phyloP scores from a whole-genome alignment of 1,140 invertebrate species.

The Cheumatopsyche charites region DNA sequence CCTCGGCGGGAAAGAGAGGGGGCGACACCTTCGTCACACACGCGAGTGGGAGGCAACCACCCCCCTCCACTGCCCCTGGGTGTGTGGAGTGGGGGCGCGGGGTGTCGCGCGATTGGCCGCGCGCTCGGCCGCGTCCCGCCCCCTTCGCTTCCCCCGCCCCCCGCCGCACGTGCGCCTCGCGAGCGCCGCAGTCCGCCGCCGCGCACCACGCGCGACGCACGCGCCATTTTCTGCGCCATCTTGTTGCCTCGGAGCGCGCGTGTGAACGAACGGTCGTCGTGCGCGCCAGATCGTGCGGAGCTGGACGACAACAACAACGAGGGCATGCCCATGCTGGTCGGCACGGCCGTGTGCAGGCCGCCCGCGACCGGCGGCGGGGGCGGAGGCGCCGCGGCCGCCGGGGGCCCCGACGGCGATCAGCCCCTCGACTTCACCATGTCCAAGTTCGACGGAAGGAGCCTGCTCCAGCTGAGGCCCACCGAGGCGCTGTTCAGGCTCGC shows the following conservation, averaged over 20 bases:
- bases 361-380: too few species aligned
- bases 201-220: conserved; percentile 6
- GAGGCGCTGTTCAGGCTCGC: conserved; percentile 40
- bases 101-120: conserved; percentile 39
- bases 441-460: conserved; percentile 55
- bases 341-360: conserved; percentile 47
- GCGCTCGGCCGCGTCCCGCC: conserved; percentile 31
- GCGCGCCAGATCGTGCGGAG: neutral
- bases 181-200: conserved; percentile 22
- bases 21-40: neutral
- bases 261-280: neutral
- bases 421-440: conserved; percentile 60
- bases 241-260: neutral
- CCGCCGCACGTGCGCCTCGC: conserved; percentile 38
- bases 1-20: conserved; percentile 22
- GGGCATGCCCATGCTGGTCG: conserved; percentile 51
- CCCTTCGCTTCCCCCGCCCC: conserved; percentile 31
- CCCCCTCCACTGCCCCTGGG: too few species aligned
- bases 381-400: too few species aligned
- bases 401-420: conserved; percentile 51
- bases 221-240: neutral
- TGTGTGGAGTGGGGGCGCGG: neutral
- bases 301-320: neutral
- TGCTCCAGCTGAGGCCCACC: conserved; percentile 35
- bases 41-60: too few species aligned